Evolutionary conservation across 2,888 invertebrate species (phyloP).

Genomic region (Anorthoa munda): DNA sequence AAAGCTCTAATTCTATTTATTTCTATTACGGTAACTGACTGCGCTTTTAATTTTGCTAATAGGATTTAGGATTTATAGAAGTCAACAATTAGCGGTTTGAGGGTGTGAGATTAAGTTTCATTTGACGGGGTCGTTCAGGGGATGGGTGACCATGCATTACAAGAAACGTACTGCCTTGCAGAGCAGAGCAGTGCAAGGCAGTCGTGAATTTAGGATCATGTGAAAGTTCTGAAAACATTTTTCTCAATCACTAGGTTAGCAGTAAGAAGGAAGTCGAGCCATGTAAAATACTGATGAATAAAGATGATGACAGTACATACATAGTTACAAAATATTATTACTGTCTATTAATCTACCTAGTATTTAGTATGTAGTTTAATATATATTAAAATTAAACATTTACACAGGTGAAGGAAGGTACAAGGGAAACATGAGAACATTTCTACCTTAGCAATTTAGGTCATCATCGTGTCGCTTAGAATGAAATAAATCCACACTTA

Average conservation of each 20-base stretch:
- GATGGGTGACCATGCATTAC: not conserved
- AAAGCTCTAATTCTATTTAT: constrained; percentile 58
- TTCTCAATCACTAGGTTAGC: not conserved
- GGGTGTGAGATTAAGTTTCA: not conserved
- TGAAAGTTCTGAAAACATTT: too few species aligned
- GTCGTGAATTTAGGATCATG: too few species aligned
- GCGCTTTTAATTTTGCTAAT: constrained; percentile 39
- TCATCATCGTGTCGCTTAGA: not conserved
- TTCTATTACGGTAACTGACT: constrained; percentile 51
- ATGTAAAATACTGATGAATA: not conserved
- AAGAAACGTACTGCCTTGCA: too few species aligned
- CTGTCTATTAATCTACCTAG: too few species aligned
- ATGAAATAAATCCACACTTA: not conserved
- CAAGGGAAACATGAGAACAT: not conserved
- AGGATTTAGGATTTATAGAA: not conserved
- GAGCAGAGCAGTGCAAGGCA: too few species aligned
- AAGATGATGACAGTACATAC: not conserved
- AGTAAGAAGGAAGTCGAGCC: too few species aligned
- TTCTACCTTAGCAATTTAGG: not conserved
- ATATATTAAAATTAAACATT: constrained; percentile 28
- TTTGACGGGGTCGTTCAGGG: not conserved
- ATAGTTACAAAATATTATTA: not conserved
- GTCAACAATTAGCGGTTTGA: constrained; percentile 27
- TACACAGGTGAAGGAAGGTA: constrained; percentile 30
- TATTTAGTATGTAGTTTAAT: not conserved